Evolutionary conservation across 2,113 vertebrate genomes (phyloP).

Genomic region (Antidorcas marsupialis): DNA sequence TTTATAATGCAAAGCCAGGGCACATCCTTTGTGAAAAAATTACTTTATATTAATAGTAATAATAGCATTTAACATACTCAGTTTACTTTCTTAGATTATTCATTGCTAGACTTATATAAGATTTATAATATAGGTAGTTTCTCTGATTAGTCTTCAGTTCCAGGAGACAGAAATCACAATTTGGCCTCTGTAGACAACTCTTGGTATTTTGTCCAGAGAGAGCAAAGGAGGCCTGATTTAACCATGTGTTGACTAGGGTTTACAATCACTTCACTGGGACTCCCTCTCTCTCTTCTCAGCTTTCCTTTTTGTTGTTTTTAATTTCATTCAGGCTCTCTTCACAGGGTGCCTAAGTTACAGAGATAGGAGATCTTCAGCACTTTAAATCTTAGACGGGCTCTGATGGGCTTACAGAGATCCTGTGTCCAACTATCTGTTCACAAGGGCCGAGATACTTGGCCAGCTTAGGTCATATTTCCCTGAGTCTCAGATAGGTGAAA

Average conservation of each 20-base stretch:
- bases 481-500: neutral
- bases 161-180: neutral
- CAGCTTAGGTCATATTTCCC: neutral
- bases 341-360: neutral
- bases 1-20: neutral
- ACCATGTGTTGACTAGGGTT: fast-evolving
- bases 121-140: neutral
- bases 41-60: neutral
- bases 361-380: neutral
- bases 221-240: neutral
- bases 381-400: neutral
- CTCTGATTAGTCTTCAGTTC: neutral
- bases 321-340: neutral
- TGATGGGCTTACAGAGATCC: neutral
- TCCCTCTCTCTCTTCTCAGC: neutral
- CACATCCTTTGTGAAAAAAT: neutral
- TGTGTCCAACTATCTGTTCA: neutral
- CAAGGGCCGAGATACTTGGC: neutral
- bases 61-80: neutral
- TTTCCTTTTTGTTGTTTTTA: neutral
- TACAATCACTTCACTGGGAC: neutral
- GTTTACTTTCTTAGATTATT: neutral
- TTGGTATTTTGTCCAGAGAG: neutral
- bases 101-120: neutral
- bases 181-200: neutral